Base-by-base conservation (phyloP, 2,888 invertebrate species). In the Melinopterus prodromus region DNA sequence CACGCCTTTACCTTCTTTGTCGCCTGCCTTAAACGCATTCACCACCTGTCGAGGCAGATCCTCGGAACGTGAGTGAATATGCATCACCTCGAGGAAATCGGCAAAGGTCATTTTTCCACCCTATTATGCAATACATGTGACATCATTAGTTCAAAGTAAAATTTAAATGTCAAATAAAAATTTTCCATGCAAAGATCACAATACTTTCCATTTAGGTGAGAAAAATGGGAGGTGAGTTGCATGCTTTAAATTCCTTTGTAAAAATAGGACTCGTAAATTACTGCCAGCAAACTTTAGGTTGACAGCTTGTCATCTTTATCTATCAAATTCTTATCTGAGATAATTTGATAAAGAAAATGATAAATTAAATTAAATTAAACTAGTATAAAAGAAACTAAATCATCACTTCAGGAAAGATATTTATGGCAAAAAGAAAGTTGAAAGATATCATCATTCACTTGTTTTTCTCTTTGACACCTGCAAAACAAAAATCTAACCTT, bases 51-150 rank as follows among this genome's bases (percentile, higher is more conserved):
- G 93, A 0, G 96, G 95, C 14, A 96, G 90, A 86, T 96, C 94
- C 87, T 98, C 97, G 6, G 95, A 94, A 69, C 93, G 91, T 37
- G 95, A 96, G 88, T 98, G 98, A 79, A 95, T 93, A 87, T 98
- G 97, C 96, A 98, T 97, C 0, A 98, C 96, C 87, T 98, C 98
- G 75, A 99, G 89, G 87, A 99, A 98, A 86, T 98, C 98, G 0
- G 98, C 97, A 89, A 99, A 99, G 0, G 95, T 95, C 95, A 98
- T 96, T 90, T 96, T 96, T 0, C 97, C 97, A 83, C 94, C 95
- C 92, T 92, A 80, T 78, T 80, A 76, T 80, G 78, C 76, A 76
- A 78, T 77, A 76, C 69, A 12, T 77, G 16, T 80, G 79, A 78
- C 81, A 79, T 81, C 77, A 78, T 77, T 69, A 77, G 69, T 77